Conservation (phyloP, 2,888 invertebrate species). For the Zeuzera pyrina region DNA sequence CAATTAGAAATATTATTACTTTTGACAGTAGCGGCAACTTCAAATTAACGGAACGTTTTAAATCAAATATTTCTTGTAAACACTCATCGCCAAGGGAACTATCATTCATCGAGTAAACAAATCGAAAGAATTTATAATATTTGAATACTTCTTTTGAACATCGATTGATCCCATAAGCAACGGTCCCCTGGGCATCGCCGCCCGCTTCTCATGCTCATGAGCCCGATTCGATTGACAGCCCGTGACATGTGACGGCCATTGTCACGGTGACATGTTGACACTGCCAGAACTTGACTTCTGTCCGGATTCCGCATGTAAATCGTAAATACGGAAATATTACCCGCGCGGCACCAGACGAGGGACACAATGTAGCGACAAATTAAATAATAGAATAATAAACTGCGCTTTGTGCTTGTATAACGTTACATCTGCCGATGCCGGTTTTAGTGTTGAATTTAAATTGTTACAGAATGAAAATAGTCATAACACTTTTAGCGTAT, state of each 20-base stretch:
- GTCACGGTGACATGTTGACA: constrained; percentile 69
- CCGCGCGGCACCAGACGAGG: constrained; percentile 28
- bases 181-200: constrained; percentile 28
- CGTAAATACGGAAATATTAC: constrained; percentile 64
- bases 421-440: constrained; percentile 54
- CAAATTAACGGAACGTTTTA: no score
- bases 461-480: no score
- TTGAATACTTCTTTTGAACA: constrained; percentile 30
- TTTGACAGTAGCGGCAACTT: no score
- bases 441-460: no score
- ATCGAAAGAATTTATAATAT: constrained; percentile 40
- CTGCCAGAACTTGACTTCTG: constrained; percentile 68
- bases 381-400: constrained; percentile 67
- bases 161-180: constrained; percentile 40
- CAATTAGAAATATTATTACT: no score
- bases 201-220: constrained; percentile 65
- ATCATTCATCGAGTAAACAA: constrained; percentile 45
- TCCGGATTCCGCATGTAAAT: constrained; percentile 63
- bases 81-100: constrained; percentile 47
- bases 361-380: constrained; percentile 64
- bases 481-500: no score
- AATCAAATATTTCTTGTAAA: no score
- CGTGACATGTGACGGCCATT: constrained; percentile 64
- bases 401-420: constrained; percentile 28
- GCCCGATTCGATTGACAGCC: constrained; percentile 61